phyloP scores from a whole-genome alignment of 30 jellyfish, hydroid and myxozoan species.

The Turritopsis rubra region DNA sequence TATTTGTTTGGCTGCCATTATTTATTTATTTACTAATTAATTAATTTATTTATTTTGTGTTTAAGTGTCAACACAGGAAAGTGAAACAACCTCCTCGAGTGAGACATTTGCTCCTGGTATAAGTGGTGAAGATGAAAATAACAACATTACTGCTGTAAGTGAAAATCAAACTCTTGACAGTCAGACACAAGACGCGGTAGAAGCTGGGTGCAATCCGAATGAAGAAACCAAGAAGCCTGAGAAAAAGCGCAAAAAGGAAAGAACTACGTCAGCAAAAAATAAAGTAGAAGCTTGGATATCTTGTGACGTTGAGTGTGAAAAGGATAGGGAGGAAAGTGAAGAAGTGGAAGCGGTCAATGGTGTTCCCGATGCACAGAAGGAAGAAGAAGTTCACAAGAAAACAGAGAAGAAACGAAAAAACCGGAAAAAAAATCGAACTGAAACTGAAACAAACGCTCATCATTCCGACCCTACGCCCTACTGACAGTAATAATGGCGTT shows the following conservation, averaged over 20 bases:
- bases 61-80: neutral
- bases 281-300: neutral
- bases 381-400: neutral
- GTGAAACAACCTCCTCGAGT: neutral
- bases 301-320: neutral
- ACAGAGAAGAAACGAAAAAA: neutral
- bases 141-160: neutral
- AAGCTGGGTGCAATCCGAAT: neutral
- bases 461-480: neutral
- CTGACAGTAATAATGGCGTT: neutral
- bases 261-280: neutral
- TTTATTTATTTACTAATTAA: too few species aligned
- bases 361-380: too few species aligned
- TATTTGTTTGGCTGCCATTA: too few species aligned
- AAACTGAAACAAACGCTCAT: neutral
- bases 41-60: neutral
- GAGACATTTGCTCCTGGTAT: neutral
- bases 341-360: too few species aligned
- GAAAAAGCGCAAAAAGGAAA: neutral
- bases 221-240: neutral
- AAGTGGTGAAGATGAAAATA: neutral
- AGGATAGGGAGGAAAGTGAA: neutral
- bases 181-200: neutral
- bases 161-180: neutral
- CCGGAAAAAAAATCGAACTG: neutral